Evolutionary conservation across 2,113 vertebrate genomes (phyloP), one percentile per base, ranked within the genome.

Genomic region (Cacatua alba): DNA sequence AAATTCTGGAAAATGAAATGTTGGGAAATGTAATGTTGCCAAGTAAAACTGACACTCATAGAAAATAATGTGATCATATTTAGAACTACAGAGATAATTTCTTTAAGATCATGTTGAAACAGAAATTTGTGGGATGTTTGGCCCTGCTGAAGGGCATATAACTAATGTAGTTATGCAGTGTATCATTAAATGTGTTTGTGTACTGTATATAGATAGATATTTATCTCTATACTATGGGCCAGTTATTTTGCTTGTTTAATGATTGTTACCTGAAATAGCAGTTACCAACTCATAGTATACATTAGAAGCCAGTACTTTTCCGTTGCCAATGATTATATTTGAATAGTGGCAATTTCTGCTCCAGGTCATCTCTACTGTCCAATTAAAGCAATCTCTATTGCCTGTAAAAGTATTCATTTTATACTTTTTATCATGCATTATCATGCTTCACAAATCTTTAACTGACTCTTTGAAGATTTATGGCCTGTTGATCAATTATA

Each of bases 21-120:
- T 97, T 98, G 94, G 96, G 97, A 98, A 98, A 98, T 97, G 96
- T 96, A 98, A 98, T 98, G 97, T 98, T 96, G 94, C 88, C 86
- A 91, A 84, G 94, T 94, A 95, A 98, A 98, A 97, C 96, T 97
- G 98, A 98, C 97, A 97, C 97, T 98, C 49, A 23, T 95, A 87
- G 94, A 96, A 97, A 98, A 96, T 97, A 97, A 98, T 95, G 82
- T 82, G 92, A 96, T 91, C 92, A 89, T 96, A 94, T 97, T 97
- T 97, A 97, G 95, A 88, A 94, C 43, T 90, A 91, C 91, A 94
- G 94, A 96, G 92, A 97, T 98, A 94, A 97, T 97, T 97, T 98
- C 95, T 96, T 78, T 94, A 97, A 95, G 97, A 97, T 93, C 31
- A 6, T 57, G 81, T 37, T 37, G 35, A 37, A 37, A 37, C 35